Conservation (phyloP, 2,797 vertebrate genomes). For the Phataginus tetradactyla region DNA sequence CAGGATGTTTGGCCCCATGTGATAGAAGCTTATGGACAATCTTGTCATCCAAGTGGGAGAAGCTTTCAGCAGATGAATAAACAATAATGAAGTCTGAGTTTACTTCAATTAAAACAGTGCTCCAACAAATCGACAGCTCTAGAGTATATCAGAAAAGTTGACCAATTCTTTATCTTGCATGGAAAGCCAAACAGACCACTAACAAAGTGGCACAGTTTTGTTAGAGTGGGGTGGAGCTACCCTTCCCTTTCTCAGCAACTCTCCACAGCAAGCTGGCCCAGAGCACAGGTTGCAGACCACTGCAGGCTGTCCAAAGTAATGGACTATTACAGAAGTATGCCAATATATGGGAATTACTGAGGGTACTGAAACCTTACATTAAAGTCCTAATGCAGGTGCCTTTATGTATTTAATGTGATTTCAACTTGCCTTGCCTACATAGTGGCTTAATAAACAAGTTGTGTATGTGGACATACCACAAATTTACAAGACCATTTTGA, state of each 20-base stretch:
- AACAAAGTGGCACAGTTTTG: background rate
- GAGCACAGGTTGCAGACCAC: background rate
- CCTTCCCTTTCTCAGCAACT: background rate
- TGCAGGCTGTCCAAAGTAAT: rapidly evolving
- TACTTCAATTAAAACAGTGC: background rate
- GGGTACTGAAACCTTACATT: rapidly evolving
- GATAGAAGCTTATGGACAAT: background rate
- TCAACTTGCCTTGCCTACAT: background rate
- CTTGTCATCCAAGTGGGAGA: background rate
- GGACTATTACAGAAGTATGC: too few relatives aligned
- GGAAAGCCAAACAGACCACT: background rate
- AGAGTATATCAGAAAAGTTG: background rate
- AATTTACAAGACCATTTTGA: background rate
- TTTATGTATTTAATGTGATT: background rate
- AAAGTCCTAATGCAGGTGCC: background rate
- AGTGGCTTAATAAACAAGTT: background rate
- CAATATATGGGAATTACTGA: background rate
- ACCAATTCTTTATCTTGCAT: background rate
- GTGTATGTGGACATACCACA: background rate
- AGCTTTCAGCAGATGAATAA: background rate
- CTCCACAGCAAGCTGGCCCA: too few relatives aligned
- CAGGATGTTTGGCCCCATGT: background rate
- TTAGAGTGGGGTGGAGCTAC: rapidly evolving
- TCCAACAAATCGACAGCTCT: background rate
- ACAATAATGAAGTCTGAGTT: background rate